A percentile compares a stretch with the other conserved stretches of the same genome.
Evolutionary conservation across 2,797 vertebrate species (phyloP).

Genomic region (Taenioides sp.): DNA sequence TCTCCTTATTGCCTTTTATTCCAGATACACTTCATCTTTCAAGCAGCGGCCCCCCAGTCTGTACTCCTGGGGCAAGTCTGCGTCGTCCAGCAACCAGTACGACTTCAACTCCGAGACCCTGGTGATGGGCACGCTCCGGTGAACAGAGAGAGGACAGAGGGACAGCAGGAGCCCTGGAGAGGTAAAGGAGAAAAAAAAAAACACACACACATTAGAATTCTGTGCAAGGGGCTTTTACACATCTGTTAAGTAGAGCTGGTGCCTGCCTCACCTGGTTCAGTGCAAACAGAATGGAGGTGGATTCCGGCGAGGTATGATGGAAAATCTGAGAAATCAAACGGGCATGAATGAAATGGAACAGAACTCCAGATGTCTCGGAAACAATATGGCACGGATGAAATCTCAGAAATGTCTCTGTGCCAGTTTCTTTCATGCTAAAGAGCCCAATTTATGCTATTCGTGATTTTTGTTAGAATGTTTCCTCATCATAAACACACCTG

Average conservation of each 20-base stretch:
- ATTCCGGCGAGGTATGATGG: no score
- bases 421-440: no score
- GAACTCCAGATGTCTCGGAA: no score
- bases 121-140: constrained; percentile 83
- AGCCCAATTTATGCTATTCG: no score
- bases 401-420: no score
- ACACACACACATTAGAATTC: neutral
- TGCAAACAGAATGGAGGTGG: no score
- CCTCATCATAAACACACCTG: no score
- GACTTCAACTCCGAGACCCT: constrained; percentile 86
- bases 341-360: no score
- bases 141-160: constrained; percentile 19
- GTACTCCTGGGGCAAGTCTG: constrained; percentile 86
- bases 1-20: neutral
- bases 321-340: no score
- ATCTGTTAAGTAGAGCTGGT: neutral
- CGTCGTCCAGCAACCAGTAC: constrained; percentile 86
- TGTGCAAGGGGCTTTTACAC: no score
- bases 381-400: no score
- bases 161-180: neutral
- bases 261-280: neutral
- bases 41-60: constrained; percentile 85
- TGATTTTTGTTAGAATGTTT: no score
- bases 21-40: constrained; percentile 85
- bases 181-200: neutral